A percentile compares a stretch with the other conserved stretches of the same genome.
Evolutionary conservation across 2,113 vertebrate species (phyloP).

Genomic region (Saccopteryx leptura): DNA sequence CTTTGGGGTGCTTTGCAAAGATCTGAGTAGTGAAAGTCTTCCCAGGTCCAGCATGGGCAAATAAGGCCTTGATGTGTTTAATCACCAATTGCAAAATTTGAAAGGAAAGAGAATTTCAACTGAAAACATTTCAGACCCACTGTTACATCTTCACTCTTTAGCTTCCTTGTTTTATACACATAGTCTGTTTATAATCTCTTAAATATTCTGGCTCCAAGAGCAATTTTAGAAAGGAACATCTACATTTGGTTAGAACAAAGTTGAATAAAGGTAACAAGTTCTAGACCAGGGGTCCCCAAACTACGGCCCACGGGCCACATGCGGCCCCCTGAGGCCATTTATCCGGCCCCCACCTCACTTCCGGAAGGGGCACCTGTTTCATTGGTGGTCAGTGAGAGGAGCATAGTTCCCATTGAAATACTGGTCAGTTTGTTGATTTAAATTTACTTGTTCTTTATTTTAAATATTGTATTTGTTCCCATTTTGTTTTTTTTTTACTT

Average conservation of each 20-base stretch:
- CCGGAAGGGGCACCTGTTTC: too few relatives aligned
- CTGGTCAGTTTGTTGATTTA: too few relatives aligned
- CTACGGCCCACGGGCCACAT: too few relatives aligned
- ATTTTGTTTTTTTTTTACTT: too few relatives aligned
- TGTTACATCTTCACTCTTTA: background rate
- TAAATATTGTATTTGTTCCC: too few relatives aligned
- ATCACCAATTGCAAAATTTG: background rate
- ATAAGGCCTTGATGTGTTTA: background rate
- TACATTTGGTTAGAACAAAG: constrained; percentile 6
- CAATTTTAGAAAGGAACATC: background rate
- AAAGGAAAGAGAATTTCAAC: constrained; percentile 17
- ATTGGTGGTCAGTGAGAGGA: too few relatives aligned
- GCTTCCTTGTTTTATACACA: background rate
- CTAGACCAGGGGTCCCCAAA: background rate
- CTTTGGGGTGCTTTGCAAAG: background rate
- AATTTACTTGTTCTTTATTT: too few relatives aligned
- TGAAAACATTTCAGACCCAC: constrained; percentile 13
- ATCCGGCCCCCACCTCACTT: too few relatives aligned
- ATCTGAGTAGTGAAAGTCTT: background rate
- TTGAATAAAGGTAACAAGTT: background rate
- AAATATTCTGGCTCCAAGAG: background rate
- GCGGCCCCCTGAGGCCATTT: too few relatives aligned
- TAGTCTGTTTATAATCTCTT: background rate
- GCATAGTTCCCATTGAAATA: too few relatives aligned
- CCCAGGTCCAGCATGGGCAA: background rate